Conservation (phyloP, 2,113 vertebrate genomes). For the Argyrosomus japonicus region DNA sequence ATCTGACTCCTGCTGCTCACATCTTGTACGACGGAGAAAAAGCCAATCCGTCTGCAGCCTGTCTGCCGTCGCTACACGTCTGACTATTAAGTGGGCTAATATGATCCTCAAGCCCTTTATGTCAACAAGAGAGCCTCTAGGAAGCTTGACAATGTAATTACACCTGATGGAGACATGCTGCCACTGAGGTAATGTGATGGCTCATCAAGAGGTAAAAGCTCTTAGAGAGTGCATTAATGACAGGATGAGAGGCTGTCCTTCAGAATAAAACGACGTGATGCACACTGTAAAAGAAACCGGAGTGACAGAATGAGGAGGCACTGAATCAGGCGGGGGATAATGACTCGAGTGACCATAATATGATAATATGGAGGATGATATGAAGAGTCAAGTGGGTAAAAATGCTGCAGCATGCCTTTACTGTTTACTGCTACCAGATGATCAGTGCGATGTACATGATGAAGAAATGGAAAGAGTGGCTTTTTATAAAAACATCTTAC, state of each 20-base stretch:
- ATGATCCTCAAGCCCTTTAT: constrained; percentile 48
- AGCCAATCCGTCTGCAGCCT: constrained; percentile 30
- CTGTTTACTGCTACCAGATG: constrained; percentile 30
- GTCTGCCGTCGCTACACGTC: constrained; percentile 36
- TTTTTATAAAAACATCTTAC: constrained; percentile 74
- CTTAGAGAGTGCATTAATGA: constrained; percentile 57
- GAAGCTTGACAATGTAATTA: constrained; percentile 60
- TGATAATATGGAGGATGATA: constrained; percentile 30
- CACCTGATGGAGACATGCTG: constrained; percentile 61
- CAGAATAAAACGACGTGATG: constrained; percentile 48
- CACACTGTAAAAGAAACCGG: constrained; percentile 5
- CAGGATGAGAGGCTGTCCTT: constrained; percentile 47
- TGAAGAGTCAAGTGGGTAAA: background rate
- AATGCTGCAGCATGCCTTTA: constrained; percentile 51
- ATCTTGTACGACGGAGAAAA: constrained; percentile 29
- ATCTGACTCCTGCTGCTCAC: constrained; percentile 46
- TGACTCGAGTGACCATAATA: constrained; percentile 29
- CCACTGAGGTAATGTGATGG: constrained; percentile 59
- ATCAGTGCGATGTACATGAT: background rate
- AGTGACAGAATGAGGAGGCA: constrained; percentile 41
- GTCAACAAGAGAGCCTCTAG: constrained; percentile 36
- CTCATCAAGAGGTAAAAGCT: constrained; percentile 70
- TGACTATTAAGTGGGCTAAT: constrained; percentile 56
- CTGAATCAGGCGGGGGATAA: constrained; percentile 27
- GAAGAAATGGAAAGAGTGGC: constrained; percentile 26